Conservation (phyloP, 2,113 vertebrate species). For the Salvelinus alpinus region DNA sequence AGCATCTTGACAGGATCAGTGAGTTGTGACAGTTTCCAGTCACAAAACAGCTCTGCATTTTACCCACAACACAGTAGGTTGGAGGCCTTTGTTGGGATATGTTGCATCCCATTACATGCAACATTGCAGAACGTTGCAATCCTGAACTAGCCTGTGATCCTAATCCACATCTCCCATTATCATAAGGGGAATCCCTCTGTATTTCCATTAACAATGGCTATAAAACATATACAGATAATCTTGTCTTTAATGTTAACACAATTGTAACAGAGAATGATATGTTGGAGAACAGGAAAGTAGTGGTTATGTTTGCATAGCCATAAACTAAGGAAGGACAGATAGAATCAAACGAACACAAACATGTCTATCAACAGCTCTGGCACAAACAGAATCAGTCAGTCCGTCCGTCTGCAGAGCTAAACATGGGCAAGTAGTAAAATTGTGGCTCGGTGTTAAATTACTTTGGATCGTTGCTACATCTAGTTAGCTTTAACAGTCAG, state of each 20-base stretch:
- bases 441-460: slow-evolving; percentile 67
- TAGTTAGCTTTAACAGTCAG: slow-evolving; percentile 69
- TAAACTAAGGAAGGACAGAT: slow-evolving; percentile 60
- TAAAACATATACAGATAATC: slow-evolving; percentile 51
- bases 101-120: slow-evolving; percentile 52
- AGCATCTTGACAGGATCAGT: neutral
- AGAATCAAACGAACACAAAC: slow-evolving; percentile 35
- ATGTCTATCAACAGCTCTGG: slow-evolving; percentile 58
- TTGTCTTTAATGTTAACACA: slow-evolving; percentile 53
- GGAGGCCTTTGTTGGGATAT: slow-evolving; percentile 40
- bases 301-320: slow-evolving; percentile 76
- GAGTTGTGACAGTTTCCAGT: neutral
- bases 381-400: slow-evolving; percentile 39
- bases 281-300: slow-evolving; percentile 25
- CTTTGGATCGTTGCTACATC: slow-evolving; percentile 73
- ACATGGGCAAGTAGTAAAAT: slow-evolving; percentile 25
- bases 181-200: slow-evolving; percentile 52
- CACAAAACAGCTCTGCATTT: neutral
- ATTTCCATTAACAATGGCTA: slow-evolving; percentile 37
- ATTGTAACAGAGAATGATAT: slow-evolving; percentile 40
- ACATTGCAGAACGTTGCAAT: slow-evolving; percentile 54
- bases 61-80: neutral
- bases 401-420: slow-evolving; percentile 11
- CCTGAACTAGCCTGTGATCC: slow-evolving; percentile 45
- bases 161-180: slow-evolving; percentile 53